Evolutionary conservation across 2,113 vertebrate species (phyloP).

Genomic region (Crotalus tigris): DNA sequence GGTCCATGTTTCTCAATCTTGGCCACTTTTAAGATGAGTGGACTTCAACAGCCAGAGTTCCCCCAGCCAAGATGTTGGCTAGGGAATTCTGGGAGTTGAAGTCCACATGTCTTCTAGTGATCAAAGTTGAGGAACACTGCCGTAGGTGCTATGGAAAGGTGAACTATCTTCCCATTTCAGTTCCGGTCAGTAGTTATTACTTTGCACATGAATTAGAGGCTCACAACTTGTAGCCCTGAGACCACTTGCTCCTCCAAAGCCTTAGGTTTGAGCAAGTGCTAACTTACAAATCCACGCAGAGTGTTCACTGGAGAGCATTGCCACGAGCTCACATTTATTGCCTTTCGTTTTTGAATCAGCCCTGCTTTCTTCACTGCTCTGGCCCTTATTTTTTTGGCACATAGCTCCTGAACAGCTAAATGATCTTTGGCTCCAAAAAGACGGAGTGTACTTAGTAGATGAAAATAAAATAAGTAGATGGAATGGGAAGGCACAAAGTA

Average conservation of each 20-base stretch:
- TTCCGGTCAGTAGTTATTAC: not conserved
- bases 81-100: not conserved
- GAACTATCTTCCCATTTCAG: not conserved
- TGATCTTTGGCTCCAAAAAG: not conserved
- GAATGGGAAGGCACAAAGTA: not conserved
- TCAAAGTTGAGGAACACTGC: not conserved
- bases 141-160: not conserved
- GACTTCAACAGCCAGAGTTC: not conserved
- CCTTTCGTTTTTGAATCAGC: not conserved
- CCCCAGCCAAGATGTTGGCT: not conserved
- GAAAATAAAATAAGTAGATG: not conserved
- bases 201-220: not conserved
- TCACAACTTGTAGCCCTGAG: not conserved
- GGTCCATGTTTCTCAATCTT: not conserved
- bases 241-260: not conserved
- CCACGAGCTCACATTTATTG: not conserved
- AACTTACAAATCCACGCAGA: not conserved
- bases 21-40: not conserved
- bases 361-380: not conserved
- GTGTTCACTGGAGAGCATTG: not conserved
- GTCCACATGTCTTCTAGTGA: too few relatives aligned
- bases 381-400: not conserved
- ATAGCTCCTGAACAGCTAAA: not conserved
- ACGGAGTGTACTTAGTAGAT: not conserved
- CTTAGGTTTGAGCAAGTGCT: not conserved